A percentile compares a stretch with the other conserved stretches of the same genome.
Evolutionary conservation across 2,113 vertebrate species (phyloP).

Genomic region (Aphelocoma coerulescens): DNA sequence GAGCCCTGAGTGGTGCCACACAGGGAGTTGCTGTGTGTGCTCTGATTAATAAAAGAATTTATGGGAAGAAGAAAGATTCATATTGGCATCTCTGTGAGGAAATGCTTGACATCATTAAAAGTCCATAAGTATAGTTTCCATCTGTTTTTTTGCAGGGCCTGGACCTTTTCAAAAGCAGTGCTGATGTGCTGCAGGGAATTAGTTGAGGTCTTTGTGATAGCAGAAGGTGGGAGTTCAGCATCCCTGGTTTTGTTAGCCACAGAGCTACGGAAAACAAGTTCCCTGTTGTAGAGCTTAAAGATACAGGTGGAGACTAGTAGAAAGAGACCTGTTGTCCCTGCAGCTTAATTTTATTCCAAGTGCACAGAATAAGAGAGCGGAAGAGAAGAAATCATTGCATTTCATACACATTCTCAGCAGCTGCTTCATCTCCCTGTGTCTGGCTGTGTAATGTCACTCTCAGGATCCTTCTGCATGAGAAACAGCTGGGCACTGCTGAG

Average conservation of each 20-base stretch:
- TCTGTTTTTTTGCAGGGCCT: background rate
- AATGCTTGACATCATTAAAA: slow-evolving; percentile 17
- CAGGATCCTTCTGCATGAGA: background rate
- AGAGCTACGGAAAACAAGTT: background rate
- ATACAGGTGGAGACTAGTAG: background rate
- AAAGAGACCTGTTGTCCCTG: slow-evolving; percentile 1
- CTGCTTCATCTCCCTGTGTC: background rate
- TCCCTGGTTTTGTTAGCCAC: background rate
- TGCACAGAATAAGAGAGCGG: background rate
- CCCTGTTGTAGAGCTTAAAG: background rate
- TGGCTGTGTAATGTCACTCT: background rate
- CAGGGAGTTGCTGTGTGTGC: slow-evolving; percentile 5
- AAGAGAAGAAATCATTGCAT: background rate
- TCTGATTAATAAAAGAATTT: slow-evolving; percentile 26
- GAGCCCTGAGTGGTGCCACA: background rate
- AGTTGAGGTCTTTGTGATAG: slow-evolving; percentile 17
- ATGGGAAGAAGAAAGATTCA: background rate
- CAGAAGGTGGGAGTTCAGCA: slow-evolving; percentile 4
- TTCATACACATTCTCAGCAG: background rate
- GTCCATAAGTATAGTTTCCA: background rate
- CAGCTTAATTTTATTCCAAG: background rate
- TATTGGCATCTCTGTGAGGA: background rate
- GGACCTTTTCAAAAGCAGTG: background rate
- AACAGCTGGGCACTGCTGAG: background rate
- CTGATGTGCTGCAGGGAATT: slow-evolving; percentile 9